Conservation (phyloP, 1,140 invertebrate species). For the Listronotus oregonensis region DNA sequence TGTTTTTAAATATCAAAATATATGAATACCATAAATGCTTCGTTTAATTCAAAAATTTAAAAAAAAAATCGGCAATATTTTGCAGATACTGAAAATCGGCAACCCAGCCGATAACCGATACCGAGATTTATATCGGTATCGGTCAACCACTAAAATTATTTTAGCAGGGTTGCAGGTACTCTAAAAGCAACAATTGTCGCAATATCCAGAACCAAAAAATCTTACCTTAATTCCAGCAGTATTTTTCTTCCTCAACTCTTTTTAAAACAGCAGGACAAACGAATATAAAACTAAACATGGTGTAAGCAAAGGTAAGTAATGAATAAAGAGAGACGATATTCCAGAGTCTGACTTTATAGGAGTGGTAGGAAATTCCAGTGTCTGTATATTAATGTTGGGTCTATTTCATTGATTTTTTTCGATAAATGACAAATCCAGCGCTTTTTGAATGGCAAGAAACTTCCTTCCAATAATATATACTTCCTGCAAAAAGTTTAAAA, state of each 20-base stretch:
- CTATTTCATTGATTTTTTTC: slow-evolving; percentile 22
- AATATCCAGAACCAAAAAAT: no score
- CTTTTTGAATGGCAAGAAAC: slow-evolving; percentile 49
- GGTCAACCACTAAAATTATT: no score
- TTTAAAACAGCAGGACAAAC: slow-evolving; percentile 50
- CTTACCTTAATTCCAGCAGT: slow-evolving; percentile 53
- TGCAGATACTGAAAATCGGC: no score
- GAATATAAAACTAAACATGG: slow-evolving; percentile 52
- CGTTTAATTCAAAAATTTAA: no score
- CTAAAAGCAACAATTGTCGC: no score
- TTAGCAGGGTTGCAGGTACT: no score
- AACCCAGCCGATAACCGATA: no score
- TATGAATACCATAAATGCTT: no score
- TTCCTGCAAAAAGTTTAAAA: slow-evolving; percentile 21
- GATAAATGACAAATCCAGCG: slow-evolving; percentile 48
- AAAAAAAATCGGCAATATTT: no score
- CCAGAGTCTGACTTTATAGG: slow-evolving; percentile 47
- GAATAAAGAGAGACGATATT: slow-evolving; percentile 42
- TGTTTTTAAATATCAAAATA: no score
- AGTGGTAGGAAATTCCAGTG: slow-evolving; percentile 51
- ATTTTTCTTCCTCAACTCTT: slow-evolving; percentile 54
- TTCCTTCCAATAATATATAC: slow-evolving; percentile 43
- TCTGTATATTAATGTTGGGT: slow-evolving; percentile 35
- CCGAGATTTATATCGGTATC: no score
- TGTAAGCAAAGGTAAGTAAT: slow-evolving; percentile 48